Evolutionary conservation across 2,888 invertebrate genomes (phyloP).

Genomic region (Dendrolimus pini): DNA sequence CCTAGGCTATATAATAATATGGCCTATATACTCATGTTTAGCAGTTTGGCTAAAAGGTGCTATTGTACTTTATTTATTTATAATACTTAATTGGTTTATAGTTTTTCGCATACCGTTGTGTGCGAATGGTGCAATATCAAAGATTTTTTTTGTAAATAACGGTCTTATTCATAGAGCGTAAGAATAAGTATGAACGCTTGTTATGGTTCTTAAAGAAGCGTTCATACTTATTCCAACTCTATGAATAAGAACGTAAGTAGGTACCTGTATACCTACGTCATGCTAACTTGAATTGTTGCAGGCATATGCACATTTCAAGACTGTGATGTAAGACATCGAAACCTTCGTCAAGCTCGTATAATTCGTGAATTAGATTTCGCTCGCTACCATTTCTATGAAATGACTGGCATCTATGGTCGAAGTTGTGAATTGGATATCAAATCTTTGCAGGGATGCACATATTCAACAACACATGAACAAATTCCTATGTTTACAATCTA

Average conservation of each 20-base stretch:
- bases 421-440: constrained; percentile 35
- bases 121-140: too few species aligned
- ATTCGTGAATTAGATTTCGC: constrained; percentile 60
- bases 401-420: constrained; percentile 46
- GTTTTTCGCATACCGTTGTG: too few species aligned
- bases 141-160: background rate
- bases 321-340: constrained; percentile 40
- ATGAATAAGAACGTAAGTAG: too few species aligned
- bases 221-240: too few species aligned
- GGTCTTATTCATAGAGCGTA: background rate
- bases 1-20: too few species aligned
- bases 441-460: constrained; percentile 57
- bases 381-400: constrained; percentile 54
- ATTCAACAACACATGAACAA: constrained; percentile 30
- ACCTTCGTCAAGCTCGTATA: constrained; percentile 43
- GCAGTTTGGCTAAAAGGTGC: too few species aligned
- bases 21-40: too few species aligned
- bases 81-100: too few species aligned
- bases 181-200: too few species aligned
- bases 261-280: background rate
- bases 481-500: constrained; percentile 49
- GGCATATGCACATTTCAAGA: constrained; percentile 60
- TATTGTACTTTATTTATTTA: too few species aligned
- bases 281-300: constrained; percentile 14
- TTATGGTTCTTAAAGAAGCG: too few species aligned